Conservation (phyloP, 1,140 invertebrate species). For the Dinoponera quadriceps region DNA sequence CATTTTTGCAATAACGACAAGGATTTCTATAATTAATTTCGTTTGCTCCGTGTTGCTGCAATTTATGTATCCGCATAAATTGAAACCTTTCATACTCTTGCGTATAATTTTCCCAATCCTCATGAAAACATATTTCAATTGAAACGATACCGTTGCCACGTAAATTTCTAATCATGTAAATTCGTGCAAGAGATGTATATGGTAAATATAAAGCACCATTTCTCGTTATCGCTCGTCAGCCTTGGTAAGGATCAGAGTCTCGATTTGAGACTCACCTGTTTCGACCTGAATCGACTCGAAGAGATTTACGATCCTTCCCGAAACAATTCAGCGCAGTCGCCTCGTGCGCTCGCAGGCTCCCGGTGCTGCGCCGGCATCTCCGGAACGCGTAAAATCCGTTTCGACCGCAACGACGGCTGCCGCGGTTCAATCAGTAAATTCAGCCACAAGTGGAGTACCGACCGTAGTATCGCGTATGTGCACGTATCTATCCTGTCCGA, state of each 20-base stretch:
- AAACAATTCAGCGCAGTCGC: slow-evolving; percentile 52
- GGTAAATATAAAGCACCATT: background rate
- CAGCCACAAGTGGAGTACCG: slow-evolving; percentile 66
- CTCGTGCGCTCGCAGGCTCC: background rate
- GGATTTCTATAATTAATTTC: too few relatives aligned
- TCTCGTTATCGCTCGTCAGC: background rate
- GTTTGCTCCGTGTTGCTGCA: too few relatives aligned
- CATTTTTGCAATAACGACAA: too few relatives aligned
- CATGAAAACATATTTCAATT: background rate
- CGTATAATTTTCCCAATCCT: too few relatives aligned
- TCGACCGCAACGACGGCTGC: slow-evolving; percentile 50
- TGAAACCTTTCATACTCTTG: too few relatives aligned
- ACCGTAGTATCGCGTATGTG: slow-evolving; percentile 41
- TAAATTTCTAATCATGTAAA: background rate
- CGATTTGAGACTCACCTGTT: slow-evolving; percentile 3
- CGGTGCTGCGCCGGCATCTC: slow-evolving; percentile 27
- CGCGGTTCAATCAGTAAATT: slow-evolving; percentile 73
- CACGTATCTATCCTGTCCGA: slow-evolving; percentile 62
- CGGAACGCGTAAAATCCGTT: slow-evolving; percentile 62
- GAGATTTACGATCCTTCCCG: slow-evolving; percentile 40
- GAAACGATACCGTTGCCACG: background rate
- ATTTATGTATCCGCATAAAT: too few relatives aligned
- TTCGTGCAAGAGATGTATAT: background rate
- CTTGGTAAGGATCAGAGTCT: background rate
- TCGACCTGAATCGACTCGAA: background rate